Evolutionary conservation across 2,888 invertebrate genomes (phyloP), one percentile per base, ranked within the genome.

Genomic region (Odontocerum albicorne): DNA sequence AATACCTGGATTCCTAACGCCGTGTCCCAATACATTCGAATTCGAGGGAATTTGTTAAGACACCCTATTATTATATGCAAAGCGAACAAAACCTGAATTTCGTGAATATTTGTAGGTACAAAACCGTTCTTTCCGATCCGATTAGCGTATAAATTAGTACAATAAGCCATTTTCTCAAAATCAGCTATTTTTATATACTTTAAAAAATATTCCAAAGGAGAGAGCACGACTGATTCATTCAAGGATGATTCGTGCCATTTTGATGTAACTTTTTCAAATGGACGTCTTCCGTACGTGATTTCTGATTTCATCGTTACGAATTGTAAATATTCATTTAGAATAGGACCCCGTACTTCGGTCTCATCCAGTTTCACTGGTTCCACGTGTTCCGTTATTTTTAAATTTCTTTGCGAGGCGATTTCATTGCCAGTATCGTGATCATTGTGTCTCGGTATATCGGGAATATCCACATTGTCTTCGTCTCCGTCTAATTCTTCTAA

Each of bases 131-230:
- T 35, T 12, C 13, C 13, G 35, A 35, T 35, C 12, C 35, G 7
- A 13, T 35, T 35, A 35, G 35, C 35, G 12, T 35, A 35, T 35
- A 35, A 35, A 35, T 35, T 35, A 13, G 35, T 35, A 13, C 6
- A 35, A 35, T 35, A 35, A 10, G 13, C 35, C 35, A 35, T 35
- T 12, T 35, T 35, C 13, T 35, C 35, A 35, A 35, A 35, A 35
- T 35, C 4, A 35, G 35, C 6, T 27, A 7, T 8, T 6, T 27
- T 27, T 27, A 27, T 27, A 27, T 27, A 27, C 8, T 27, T 27
- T 27, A 8, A 7, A 8, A 27, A 27, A 27, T 27, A 27, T 8
- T 35, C 35, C 12, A 35, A 35, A 35, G 35, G 35, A 35, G 35
- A 12, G 12, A 35, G 35, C n/a, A 13, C 13, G 35, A n/a, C n/a